These are phyloP conservation scores for Perizoma affinitatum DNA, from an alignment of 2,888 invertebrate genomes.

Conservation along the genomic window DNA sequence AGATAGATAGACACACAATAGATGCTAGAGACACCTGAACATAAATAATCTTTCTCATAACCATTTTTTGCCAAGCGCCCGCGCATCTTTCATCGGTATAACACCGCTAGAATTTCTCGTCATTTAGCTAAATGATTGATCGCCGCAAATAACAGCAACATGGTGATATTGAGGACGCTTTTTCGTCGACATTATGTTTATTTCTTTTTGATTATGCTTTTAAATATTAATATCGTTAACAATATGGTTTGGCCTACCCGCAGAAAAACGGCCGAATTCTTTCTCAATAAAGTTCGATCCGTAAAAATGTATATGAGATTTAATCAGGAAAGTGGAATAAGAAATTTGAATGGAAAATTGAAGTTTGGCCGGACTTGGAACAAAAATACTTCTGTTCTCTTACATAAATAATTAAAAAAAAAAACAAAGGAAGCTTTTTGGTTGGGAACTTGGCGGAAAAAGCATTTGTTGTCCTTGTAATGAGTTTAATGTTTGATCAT, in stretches of 20 bases:
- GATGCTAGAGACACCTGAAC: no score
- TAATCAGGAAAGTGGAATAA: slow-evolving; percentile 22
- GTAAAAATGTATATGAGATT: slow-evolving; percentile 25
- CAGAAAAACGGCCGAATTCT: slow-evolving; percentile 35
- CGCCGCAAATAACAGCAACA: slow-evolving; percentile 25
- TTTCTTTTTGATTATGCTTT: slow-evolving; percentile 42
- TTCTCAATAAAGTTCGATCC: slow-evolving; percentile 24
- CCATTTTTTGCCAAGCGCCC: no score
- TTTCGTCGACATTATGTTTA: slow-evolving; percentile 38
- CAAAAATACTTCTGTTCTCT: no score
- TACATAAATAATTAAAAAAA: no score
- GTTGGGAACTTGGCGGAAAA: no score
- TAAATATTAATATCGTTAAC: slow-evolving; percentile 40
- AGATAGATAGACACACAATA: no score
- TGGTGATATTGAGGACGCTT: slow-evolving; percentile 39
- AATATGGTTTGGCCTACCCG: slow-evolving; percentile 36
- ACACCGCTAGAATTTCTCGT: slow-evolving; percentile 4
- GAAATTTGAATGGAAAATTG: neutral
- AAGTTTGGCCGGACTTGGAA: neutral
- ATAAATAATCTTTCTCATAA: no score
- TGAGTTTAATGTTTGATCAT: no score
- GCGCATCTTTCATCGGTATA: slow-evolving; percentile 1
- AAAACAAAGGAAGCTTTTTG: no score
- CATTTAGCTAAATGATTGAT: slow-evolving; percentile 20
- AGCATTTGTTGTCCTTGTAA: no score